Evolutionary conservation across 1,140 invertebrate species (phyloP), one percentile per base, ranked within the genome.

Genomic region (Temnothorax longispinosus): DNA sequence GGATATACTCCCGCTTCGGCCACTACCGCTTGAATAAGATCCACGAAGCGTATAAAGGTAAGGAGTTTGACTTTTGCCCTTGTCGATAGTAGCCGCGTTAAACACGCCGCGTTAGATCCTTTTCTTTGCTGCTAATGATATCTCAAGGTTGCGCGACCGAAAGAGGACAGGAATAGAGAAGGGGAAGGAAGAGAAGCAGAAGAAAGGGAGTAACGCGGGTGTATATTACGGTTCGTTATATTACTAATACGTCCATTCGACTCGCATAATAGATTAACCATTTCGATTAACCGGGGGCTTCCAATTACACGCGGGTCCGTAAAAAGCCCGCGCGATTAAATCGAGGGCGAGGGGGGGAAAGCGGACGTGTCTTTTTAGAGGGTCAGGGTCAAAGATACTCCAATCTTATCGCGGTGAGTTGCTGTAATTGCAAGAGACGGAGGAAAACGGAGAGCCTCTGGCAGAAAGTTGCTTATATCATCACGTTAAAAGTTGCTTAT

Each of bases 41-140:
- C 41, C 98, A 98, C 93, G 97, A 98, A 88, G 97, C 97, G 78
- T 98, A 98, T 93, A 96, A 96, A 96, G 97, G 97, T 97, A 96
- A 96, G 87, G 78, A 82, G 64, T 87, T 82, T 86, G 77, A 58
- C 69, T 58, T 80, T 54, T 80, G 56, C n/a, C 21, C 71, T 77
- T 52, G 50, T 72, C 44, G 32, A 47, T 85, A 21, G 21, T 5
- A 10, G 38, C 18, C 18, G 65, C 15, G 15, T 74, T 15, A n/a
- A 10, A 41, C 10, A 32, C 13, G 44, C 32, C 32, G 32, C 13
- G 50, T 69, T 60, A 71, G 41, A 47, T 35, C 50, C 38, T 65
- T 60, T 65, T 44, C 54, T 60, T n/a, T 13, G 27, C 10, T 54
- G 8, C 50, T 27, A 27, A 81, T 64, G 58, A 64, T 52, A 64